phyloP scores from a whole-genome alignment of 1,140 invertebrate genomes.

The Dendrolimus kikuchii region DNA sequence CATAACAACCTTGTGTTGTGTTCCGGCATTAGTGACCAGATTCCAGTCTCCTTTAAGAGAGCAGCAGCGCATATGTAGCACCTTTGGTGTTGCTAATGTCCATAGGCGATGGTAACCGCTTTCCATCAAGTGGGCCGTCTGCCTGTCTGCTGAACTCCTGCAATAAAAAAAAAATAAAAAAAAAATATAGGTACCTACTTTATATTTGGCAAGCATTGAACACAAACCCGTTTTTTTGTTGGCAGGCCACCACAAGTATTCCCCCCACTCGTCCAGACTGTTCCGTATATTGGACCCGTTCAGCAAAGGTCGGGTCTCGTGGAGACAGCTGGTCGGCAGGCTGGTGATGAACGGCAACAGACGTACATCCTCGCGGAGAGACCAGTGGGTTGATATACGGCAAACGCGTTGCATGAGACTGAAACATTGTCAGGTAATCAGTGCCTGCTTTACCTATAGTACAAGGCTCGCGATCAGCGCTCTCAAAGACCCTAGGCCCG shows the following conservation, averaged over 20 bases:
- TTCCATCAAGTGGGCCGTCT: no score
- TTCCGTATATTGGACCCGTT: slow-evolving; percentile 38
- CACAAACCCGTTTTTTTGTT: not conserved
- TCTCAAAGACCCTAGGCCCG: not conserved
- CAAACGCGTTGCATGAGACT: slow-evolving; percentile 16
- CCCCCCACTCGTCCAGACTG: slow-evolving; percentile 36
- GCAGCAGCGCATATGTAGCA: no score
- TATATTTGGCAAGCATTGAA: not conserved
- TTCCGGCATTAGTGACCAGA: no score
- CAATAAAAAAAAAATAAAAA: no score
- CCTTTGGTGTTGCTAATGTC: no score
- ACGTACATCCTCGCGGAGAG: slow-evolving; percentile 27
- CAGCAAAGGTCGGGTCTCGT: slow-evolving; percentile 36
- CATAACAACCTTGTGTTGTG: no score
- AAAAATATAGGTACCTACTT: no score
- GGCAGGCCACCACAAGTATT: slow-evolving; percentile 41
- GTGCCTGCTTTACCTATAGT: no score
- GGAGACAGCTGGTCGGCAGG: slow-evolving; percentile 36
- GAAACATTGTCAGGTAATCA: slow-evolving; percentile 39
- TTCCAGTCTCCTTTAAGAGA: no score
- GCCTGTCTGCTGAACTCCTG: no score
- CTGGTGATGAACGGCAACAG: slow-evolving; percentile 32
- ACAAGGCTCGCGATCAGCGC: no score
- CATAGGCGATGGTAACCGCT: no score
- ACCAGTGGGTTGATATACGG: slow-evolving; percentile 24